Base-by-base conservation (phyloP, 2,797 vertebrate genomes). In the Hybognathus amarus region DNA sequence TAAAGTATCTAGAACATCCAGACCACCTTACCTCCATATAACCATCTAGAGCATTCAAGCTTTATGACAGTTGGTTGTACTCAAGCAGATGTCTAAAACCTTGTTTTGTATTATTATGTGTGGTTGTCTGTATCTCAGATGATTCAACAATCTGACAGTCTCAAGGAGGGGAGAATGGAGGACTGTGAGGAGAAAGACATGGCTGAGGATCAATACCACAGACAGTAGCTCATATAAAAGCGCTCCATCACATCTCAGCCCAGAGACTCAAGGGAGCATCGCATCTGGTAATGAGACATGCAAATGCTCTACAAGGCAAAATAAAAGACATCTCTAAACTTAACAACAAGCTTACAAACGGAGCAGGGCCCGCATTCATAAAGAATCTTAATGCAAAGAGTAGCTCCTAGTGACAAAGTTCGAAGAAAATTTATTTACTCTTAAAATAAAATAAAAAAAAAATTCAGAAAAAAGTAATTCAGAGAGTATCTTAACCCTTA, bases 151-250 rank as follows among this genome's bases (percentile, higher is more conserved):
- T 42, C 24, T 50, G 50, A 30, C 30, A 40, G 30, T 59, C 10
- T 69, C 45, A 61, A 52, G 7, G 4, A 24, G 40, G 40, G 0
- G 4, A 30, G n/a, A 4, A 13, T 7, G 0, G 89, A 89, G 1
- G 71, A 89, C 3, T 88, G 87, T 0, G 89, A 90, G 5, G 2
- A 47, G 61, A 91, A 90, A 0, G 89, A 91, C 40, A 85, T 91
- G 20, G 92, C 87, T 13, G n/a, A 74, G 11, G 27, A 81, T n/a
- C 8, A 79, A 79, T 22, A 6, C 24, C 2, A 86, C 82, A 40
- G 87, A 85, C 12, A 75, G 80, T 52, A 80, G 80, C 20, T 86
- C 85, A 15, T 83, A 86, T 79, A 86, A 83, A 83, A 85, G 71
- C 36, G 73, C 71, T 66, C 80, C 61, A 13, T 88, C 85, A 63